Base-by-base conservation (phyloP, 1,140 invertebrate genomes). In the Scaptomyza graminum region DNA sequence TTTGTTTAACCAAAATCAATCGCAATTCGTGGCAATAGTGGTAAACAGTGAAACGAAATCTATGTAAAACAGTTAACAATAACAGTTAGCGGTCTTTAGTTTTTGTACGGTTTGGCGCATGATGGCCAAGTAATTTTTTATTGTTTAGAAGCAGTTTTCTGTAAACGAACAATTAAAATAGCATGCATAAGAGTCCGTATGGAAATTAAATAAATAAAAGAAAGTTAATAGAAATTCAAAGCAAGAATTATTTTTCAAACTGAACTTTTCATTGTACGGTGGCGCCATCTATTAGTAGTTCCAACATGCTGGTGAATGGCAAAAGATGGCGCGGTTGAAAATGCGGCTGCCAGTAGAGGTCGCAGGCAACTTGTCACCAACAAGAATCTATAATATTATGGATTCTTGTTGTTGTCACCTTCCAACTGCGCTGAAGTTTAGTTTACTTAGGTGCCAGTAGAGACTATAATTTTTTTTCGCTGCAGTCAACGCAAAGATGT, bases 1-100 rank as follows among this genome's bases (percentile, higher is more conserved):
- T 39, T 67, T 66, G 52, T 54, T 60, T 52, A 54, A 66, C 47
- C 54, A 54, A 67, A 59, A 54, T 67, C 62, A 52, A 66, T 50
- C 41, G 64, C 46, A 50, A 65, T 52, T 68, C 49, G 25, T 52
- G 65, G 49, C 39, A 56, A 63, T 63, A 49, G 60, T 47, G 50
- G 22, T 41, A 54, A 49, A 50, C 60, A 52, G 39, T 52, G 44
- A 63, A 65, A 15, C 50, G 22, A 69, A 63, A 69, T 69, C 22
- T 12, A 51, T 54, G 57, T 62, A 61, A 69, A 46, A 34, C 16
- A 54, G 28, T 68, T 54, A 47, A 54, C 16, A 63, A 55, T 22
- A 43, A n/a, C 46, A 25, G n/a, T 44, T 37, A 50, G 52, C 34
- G 25, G 44, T 64, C 51, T 50, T 47, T 13, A 50, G 22, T 49